phyloP scores from a whole-genome alignment of 2,113 vertebrate genomes.

The human region GRCh38 chrX:15407001-15407500 shows the following conservation, averaged over 20 bases:
- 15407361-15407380: neutral
- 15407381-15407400: neutral
- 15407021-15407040: neutral
- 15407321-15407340: conserved; percentile 18
- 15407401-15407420: neutral
- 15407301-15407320: neutral
- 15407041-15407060: neutral
- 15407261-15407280: neutral
- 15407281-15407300: neutral
- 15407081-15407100: neutral
- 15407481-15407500: conserved; percentile 14
- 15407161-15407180: neutral
- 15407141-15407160: neutral
- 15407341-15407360: neutral
- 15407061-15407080: neutral
- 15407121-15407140: neutral
- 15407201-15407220: neutral
- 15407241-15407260: neutral
- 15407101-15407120: neutral
- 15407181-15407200: neutral
- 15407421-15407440: neutral
- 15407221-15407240: neutral
- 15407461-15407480: conserved; percentile 34
- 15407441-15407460: neutral
- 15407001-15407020: neutral